Conservation (phyloP, 2,888 invertebrate genomes). For the Lochmaea capreae region DNA sequence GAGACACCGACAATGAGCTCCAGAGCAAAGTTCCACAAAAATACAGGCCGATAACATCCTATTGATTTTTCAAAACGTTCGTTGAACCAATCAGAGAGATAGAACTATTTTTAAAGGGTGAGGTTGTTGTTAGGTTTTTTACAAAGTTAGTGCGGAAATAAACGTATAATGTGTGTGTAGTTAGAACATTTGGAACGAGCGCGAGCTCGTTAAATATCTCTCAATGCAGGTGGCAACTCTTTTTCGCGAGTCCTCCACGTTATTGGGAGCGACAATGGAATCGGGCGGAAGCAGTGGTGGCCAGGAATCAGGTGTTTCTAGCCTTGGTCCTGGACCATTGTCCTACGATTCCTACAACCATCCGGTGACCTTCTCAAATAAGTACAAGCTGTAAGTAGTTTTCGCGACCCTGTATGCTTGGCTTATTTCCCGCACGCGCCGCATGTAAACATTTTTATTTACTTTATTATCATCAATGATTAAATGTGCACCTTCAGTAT, state of each 20-base stretch:
- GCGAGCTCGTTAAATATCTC: slow-evolving; percentile 59
- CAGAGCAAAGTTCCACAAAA: slow-evolving; percentile 65
- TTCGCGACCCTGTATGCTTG: slow-evolving; percentile 47
- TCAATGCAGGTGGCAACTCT: slow-evolving; percentile 77
- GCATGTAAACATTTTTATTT: slow-evolving; percentile 55
- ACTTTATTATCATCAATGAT: slow-evolving; percentile 40
- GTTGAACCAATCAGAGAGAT: slow-evolving; percentile 68
- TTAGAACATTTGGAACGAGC: slow-evolving; percentile 54
- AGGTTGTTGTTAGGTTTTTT: slow-evolving; percentile 67
- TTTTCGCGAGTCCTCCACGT: slow-evolving; percentile 75
- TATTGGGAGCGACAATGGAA: slow-evolving; percentile 74
- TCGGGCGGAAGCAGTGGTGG: slow-evolving; percentile 67
- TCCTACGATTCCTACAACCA: slow-evolving; percentile 63
- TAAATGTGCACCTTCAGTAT: slow-evolving; percentile 33
- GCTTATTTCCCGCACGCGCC: slow-evolving; percentile 51
- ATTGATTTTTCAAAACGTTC: slow-evolving; percentile 76
- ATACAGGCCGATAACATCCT: slow-evolving; percentile 70
- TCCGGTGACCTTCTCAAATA: slow-evolving; percentile 63
- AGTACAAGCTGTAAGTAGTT: slow-evolving; percentile 65
- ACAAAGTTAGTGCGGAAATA: slow-evolving; percentile 59
- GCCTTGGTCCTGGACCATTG: slow-evolving; percentile 58
- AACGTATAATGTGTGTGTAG: slow-evolving; percentile 56
- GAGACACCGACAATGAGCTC: slow-evolving; percentile 64
- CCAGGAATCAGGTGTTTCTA: slow-evolving; percentile 60
- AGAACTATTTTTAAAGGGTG: slow-evolving; percentile 69